phyloP scores from a whole-genome alignment of 2,888 invertebrate species.

The Dascillus cervinus region DNA sequence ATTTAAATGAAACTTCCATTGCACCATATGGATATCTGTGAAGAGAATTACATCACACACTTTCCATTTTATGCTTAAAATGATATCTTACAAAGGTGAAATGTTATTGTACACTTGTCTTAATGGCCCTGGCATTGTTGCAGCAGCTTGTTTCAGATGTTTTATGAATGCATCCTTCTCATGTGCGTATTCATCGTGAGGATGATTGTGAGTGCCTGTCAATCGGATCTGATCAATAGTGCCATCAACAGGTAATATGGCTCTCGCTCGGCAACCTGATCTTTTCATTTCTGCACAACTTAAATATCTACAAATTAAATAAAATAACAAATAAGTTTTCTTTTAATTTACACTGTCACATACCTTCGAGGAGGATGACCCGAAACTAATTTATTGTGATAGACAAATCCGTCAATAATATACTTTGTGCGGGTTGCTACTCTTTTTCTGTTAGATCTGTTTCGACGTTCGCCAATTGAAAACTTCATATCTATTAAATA shows the following conservation, averaged over 20 bases:
- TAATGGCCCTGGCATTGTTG: constrained; percentile 17
- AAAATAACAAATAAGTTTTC: too few species aligned
- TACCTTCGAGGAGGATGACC: constrained; percentile 14
- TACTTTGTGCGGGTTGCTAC: constrained; percentile 11
- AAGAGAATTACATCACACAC: constrained; percentile 8
- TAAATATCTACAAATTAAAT: constrained; percentile 31
- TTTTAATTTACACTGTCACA: too few species aligned
- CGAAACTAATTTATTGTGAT: constrained; percentile 16
- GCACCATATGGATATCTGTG: constrained; percentile 32
- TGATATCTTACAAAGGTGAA: constrained; percentile 27
- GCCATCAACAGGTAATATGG: constrained; percentile 30
- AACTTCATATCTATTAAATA: constrained; percentile 11
- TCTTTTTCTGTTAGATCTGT: constrained; percentile 8
- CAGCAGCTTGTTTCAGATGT: constrained; percentile 27
- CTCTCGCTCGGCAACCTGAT: constrained; percentile 31
- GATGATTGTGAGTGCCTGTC: constrained; percentile 33
- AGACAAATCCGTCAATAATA: constrained; percentile 16
- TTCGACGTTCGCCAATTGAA: too few species aligned
- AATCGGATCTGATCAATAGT: constrained; percentile 24
- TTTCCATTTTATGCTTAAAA: not conserved
- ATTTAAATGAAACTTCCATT: constrained; percentile 28
- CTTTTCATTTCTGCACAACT: constrained; percentile 33
- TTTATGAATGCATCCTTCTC: constrained; percentile 30
- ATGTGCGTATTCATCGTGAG: constrained; percentile 29
- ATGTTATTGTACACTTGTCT: constrained; percentile 33